Evolutionary conservation across 2,113 vertebrate species (phyloP).

Genomic region (Campylorhamphus procurvoides): DNA sequence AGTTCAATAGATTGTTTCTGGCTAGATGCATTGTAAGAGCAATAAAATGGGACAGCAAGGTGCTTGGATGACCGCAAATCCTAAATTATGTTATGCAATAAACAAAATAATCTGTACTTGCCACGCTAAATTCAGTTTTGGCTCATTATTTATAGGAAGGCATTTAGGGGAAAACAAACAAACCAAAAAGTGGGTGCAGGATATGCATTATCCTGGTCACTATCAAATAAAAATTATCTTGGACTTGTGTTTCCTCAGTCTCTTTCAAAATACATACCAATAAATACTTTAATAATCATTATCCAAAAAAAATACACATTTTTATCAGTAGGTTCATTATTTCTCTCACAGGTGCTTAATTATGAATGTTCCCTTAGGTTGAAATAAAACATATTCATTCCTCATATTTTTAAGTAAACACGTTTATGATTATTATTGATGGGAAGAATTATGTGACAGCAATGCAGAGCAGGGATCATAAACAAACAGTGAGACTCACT

Average conservation of each 20-base stretch:
- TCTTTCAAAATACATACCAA: neutral
- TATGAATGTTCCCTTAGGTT: neutral
- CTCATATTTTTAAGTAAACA: slow-evolving; percentile 19
- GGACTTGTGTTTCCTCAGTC: neutral
- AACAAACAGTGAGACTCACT: neutral
- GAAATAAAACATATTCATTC: neutral
- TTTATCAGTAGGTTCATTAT: slow-evolving; percentile 13
- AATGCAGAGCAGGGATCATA: neutral
- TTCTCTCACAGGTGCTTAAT: slow-evolving; percentile 28
- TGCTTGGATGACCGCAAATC: neutral
- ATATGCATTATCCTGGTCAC: neutral
- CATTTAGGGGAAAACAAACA: neutral
- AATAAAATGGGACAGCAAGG: neutral
- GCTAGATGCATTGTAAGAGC: neutral
- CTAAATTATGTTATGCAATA: neutral
- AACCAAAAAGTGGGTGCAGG: neutral
- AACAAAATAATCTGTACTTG: slow-evolving; percentile 8
- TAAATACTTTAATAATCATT: neutral
- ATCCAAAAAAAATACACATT: neutral
- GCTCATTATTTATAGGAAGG: neutral
- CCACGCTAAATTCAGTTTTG: neutral
- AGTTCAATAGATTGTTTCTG: slow-evolving; percentile 11
- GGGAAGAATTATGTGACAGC: slow-evolving; percentile 19
- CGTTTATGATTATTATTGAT: slow-evolving; percentile 22
- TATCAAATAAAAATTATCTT: neutral